Conservation (phyloP, 2,888 invertebrate genomes). For the Kryphioiulus occultus region DNA sequence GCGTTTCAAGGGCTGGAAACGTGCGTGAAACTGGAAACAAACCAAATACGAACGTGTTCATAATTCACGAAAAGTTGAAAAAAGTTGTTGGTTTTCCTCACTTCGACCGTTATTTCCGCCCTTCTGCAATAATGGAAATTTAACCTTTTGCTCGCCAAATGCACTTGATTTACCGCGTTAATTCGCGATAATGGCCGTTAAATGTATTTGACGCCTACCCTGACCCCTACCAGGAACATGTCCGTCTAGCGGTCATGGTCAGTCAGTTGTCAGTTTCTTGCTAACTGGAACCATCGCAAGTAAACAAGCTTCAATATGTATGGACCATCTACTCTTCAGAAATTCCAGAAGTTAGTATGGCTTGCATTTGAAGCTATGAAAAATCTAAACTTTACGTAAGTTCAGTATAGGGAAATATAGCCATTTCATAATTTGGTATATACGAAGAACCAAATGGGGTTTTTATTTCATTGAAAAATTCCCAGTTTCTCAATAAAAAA, state of each 20-base stretch:
- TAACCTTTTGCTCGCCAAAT: not conserved
- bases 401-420: too few relatives aligned
- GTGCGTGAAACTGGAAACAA: not conserved
- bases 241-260: not conserved
- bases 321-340: too few relatives aligned
- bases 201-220: not conserved
- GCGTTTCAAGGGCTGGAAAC: not conserved
- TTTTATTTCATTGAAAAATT: too few relatives aligned
- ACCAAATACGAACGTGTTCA: not conserved
- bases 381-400: too few relatives aligned
- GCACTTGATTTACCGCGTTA: not conserved
- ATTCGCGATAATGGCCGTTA: not conserved
- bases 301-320: too few relatives aligned
- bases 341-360: too few relatives aligned
- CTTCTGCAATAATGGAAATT: not conserved
- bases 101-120: not conserved
- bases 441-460: too few relatives aligned
- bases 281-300: too few relatives aligned
- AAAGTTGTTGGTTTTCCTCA: not conserved
- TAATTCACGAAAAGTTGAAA: conserved; percentile 17
- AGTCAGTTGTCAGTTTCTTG: not conserved
- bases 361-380: too few relatives aligned
- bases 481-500: too few relatives aligned
- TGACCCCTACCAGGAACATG: not conserved
- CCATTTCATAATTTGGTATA: too few relatives aligned